These are phyloP conservation scores for Polyergus mexicanus DNA, from an alignment of 1,140 invertebrate species.

Conservation along the genomic window DNA sequence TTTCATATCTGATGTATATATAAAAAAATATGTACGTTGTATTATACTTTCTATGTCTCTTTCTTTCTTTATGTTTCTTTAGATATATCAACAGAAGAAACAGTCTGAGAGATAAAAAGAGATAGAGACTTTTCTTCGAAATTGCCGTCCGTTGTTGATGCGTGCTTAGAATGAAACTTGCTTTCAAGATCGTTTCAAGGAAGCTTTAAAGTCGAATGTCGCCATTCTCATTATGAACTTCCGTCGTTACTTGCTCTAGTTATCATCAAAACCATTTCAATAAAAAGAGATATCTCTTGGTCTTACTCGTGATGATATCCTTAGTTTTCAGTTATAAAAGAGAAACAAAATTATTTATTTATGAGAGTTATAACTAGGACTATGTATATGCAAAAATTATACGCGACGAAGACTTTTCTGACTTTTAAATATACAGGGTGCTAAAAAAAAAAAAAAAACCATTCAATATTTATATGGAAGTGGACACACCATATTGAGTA, in stretches of 20 bases:
- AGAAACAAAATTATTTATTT: constrained; percentile 3
- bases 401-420: neutral
- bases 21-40: neutral
- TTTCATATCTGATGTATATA: neutral
- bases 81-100: constrained; percentile 13
- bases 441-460: no score
- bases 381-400: neutral
- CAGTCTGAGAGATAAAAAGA: constrained; percentile 2
- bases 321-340: neutral
- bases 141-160: constrained; percentile 31
- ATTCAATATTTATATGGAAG: no score
- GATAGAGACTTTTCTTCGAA: neutral
- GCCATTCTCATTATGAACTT: constrained; percentile 51
- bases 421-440: neutral
- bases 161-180: constrained; percentile 43
- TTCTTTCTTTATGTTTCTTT: neutral
- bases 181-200: constrained; percentile 42
- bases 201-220: constrained; percentile 48
- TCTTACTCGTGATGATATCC: neutral
- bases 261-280: constrained; percentile 40
- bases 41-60: no score
- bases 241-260: constrained; percentile 48
- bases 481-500: no score
- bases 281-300: constrained; percentile 1
- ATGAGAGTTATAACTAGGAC: neutral